These are phyloP conservation scores for Cygnus olor DNA, from an alignment of 2,797 vertebrate species.

Conservation along the genomic window DNA sequence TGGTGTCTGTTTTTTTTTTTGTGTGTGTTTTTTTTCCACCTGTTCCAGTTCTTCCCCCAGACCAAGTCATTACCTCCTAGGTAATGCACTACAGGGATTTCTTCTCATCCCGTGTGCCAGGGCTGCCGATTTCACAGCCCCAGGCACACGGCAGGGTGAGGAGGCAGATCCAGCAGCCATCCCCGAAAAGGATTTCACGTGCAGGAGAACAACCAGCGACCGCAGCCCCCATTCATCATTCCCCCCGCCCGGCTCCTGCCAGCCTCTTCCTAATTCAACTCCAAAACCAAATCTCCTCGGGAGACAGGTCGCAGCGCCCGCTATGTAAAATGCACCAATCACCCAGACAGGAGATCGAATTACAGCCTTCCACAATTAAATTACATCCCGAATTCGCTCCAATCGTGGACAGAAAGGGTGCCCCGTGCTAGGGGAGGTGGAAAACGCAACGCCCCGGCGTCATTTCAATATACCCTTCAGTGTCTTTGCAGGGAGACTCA, in stretches of 20 bases:
- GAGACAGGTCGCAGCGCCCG: conserved; percentile 7
- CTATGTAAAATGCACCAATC: conserved; percentile 51
- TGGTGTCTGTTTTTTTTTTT: too few species aligned
- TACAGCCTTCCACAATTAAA: conserved; percentile 48
- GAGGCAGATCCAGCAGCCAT: not conserved
- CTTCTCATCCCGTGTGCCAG: not conserved
- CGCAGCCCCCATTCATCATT: conserved; percentile 5
- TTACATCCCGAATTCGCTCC: conserved; percentile 45
- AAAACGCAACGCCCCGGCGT: not conserved
- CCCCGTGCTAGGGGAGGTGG: not conserved
- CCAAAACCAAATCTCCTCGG: conserved; percentile 46
- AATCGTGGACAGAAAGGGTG: not conserved
- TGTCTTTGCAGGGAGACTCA: not conserved
- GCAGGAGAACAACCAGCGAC: not conserved
- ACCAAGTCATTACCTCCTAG: not conserved
- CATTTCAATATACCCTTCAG: not conserved
- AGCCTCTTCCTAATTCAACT: conserved; percentile 53
- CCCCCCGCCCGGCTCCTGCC: not conserved
- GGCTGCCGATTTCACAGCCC: not conserved
- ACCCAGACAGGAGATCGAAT: conserved; percentile 53
- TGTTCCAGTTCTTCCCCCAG: not conserved
- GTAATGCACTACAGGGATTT: not conserved
- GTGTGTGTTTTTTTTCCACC: too few species aligned
- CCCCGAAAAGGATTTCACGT: not conserved
- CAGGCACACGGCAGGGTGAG: not conserved